Conservation (phyloP, 64 coral and sea anemone species). For the Montipora foliosa region DNA sequence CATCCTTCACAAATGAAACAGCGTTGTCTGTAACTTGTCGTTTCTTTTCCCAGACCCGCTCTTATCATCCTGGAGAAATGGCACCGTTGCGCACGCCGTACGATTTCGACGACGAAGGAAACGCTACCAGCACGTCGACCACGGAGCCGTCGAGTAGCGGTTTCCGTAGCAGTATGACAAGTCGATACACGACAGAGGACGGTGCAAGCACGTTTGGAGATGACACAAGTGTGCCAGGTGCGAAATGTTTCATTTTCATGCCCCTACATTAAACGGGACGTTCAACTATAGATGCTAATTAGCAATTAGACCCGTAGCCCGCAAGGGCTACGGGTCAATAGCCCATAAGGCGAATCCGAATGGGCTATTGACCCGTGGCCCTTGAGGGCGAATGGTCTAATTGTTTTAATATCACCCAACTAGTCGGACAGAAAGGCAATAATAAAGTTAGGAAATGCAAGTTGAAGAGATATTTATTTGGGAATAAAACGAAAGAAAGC, state of each 20-base stretch:
- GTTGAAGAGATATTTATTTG: too few species aligned
- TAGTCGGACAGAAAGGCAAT: too few species aligned
- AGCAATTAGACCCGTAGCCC: too few species aligned
- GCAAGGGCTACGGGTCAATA: too few species aligned
- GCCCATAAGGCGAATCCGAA: too few species aligned
- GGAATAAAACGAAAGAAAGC: too few species aligned
- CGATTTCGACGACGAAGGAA: constrained; percentile 87
- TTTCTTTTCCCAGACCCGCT: constrained; percentile 79
- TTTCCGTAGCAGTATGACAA: constrained; percentile 83
- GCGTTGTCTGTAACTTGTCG: not conserved
- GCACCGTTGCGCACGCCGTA: constrained; percentile 77
- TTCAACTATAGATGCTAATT: too few species aligned
- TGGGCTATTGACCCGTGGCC: too few species aligned
- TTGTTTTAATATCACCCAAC: too few species aligned
- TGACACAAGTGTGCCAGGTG: constrained; percentile 73
- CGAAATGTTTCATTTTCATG: not conserved
- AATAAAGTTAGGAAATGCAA: too few species aligned
- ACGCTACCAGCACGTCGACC: constrained; percentile 78
- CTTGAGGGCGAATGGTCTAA: too few species aligned
- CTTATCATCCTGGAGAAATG: constrained; percentile 89
- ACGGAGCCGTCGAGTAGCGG: constrained; percentile 82
- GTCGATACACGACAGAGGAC: constrained; percentile 67
- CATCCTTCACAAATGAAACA: not conserved
- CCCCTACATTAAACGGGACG: too few species aligned
- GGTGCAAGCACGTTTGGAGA: constrained; percentile 42